Conservation (phyloP, 2,797 vertebrate genomes). For the Adelosebastes latens region DNA sequence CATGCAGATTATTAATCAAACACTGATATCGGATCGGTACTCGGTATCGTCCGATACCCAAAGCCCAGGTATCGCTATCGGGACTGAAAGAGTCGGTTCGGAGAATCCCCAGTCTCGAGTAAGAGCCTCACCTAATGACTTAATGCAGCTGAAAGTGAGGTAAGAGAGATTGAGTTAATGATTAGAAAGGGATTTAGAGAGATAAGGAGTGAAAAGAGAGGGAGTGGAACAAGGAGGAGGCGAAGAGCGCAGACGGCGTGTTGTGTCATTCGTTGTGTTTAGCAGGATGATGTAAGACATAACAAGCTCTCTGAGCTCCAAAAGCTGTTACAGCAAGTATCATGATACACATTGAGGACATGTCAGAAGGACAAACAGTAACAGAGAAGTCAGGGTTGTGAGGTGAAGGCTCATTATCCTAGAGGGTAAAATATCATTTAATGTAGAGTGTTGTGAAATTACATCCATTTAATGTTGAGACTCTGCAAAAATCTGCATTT, state of each 20-base stretch:
- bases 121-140: not conserved
- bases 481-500: too few relatives aligned
- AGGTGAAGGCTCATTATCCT: not conserved
- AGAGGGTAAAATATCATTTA: fast-evolving
- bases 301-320: constrained; percentile 33
- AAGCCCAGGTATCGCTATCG: too few relatives aligned
- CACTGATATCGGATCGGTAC: too few relatives aligned
- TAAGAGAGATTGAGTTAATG: not conserved
- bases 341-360: not conserved
- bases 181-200: constrained; percentile 19
- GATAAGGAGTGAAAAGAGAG: not conserved
- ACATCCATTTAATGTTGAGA: not conserved
- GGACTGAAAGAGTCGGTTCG: too few relatives aligned
- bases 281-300: not conserved
- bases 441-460: too few relatives aligned
- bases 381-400: not conserved
- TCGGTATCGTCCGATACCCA: too few relatives aligned
- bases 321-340: not conserved
- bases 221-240: not conserved
- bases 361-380: not conserved
- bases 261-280: constrained; percentile 19
- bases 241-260: constrained; percentile 1
- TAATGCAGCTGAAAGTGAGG: constrained; percentile 26
- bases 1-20: too few relatives aligned
- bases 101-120: too few relatives aligned